Conservation (phyloP, 2,797 vertebrate genomes). For the Agapornis canus region DNA sequence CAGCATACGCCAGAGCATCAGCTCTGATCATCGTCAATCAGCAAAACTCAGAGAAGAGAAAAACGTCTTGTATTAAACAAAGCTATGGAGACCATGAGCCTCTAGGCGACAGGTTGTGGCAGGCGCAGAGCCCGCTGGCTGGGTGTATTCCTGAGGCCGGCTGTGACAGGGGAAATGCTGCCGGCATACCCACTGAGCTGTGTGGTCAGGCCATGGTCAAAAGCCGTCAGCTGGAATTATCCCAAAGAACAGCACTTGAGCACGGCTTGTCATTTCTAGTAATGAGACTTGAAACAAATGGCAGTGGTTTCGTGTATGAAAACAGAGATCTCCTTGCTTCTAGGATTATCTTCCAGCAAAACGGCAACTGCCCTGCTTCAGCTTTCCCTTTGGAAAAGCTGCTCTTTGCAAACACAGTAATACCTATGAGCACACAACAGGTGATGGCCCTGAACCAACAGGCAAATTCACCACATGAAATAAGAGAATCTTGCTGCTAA, state of each 20-base stretch:
- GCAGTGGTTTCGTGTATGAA: not conserved
- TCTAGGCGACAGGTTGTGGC: not conserved
- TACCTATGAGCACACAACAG: not conserved
- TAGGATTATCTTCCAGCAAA: not conserved
- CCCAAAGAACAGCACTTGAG: not conserved
- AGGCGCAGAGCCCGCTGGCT: not conserved
- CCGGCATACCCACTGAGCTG: not conserved
- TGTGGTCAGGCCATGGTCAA: fast-evolving
- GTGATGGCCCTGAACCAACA: not conserved
- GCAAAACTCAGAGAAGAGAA: not conserved
- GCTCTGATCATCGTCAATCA: not conserved
- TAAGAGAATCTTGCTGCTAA: not conserved
- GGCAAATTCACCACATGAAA: fast-evolving
- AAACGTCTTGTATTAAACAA: not conserved
- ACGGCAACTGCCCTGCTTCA: not conserved
- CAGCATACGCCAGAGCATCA: not conserved
- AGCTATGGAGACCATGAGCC: not conserved
- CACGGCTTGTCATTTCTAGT: not conserved
- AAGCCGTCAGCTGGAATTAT: not conserved
- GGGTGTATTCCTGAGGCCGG: not conserved
- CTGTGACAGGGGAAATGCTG: not conserved
- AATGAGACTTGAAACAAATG: not conserved
- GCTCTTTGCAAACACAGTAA: not conserved
- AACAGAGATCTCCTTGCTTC: not conserved
- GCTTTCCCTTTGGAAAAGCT: not conserved